phyloP scores from a whole-genome alignment of 2,113 vertebrate genomes.

The Neofelis nebulosa region DNA sequence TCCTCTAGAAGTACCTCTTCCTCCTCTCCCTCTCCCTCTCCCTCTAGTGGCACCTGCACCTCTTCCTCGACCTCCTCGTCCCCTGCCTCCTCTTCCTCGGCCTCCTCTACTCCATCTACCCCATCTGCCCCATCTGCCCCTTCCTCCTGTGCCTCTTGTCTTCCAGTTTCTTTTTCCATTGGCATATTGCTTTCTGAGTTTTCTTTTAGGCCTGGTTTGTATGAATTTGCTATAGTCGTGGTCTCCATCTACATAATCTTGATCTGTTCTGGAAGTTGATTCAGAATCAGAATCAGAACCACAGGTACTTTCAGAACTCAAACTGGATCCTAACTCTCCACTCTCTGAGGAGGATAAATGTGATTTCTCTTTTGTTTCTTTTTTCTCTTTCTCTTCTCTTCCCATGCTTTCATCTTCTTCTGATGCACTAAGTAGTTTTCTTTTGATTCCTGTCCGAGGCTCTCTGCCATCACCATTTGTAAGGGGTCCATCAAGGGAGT shows the following conservation, averaged over 20 bases:
- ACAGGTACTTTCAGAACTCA: conserved; percentile 88
- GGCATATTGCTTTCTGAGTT: conserved; percentile 84
- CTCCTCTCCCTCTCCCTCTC: conserved; percentile 83
- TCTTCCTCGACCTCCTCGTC: conserved; percentile 85
- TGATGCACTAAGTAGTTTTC: conserved; percentile 83
- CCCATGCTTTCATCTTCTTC: conserved; percentile 85
- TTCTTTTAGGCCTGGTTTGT: conserved; percentile 86
- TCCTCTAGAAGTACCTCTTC: conserved; percentile 84
- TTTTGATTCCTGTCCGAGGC: conserved; percentile 82
- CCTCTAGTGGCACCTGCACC: conserved; percentile 76
- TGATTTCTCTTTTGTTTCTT: conserved; percentile 82
- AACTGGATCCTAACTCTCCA: conserved; percentile 90
- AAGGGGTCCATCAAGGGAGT: conserved; percentile 83
- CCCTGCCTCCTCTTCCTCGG: conserved; percentile 81
- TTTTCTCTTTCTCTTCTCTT: conserved; percentile 81
- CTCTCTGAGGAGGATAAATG: conserved; percentile 89
- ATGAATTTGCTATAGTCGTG: conserved; percentile 98
- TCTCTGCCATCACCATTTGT: conserved; percentile 89
- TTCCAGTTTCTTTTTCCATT: conserved; percentile 85
- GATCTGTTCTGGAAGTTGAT: conserved; percentile 90
- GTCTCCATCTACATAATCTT: conserved; percentile 94
- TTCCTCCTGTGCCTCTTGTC: conserved; percentile 82
- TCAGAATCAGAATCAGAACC: conserved; percentile 88
- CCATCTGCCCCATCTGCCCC: conserved; percentile 84
- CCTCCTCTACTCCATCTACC: conserved; percentile 84